Percentiles rank a stretch among this genome's conserved stretches.
Evolutionary conservation across 2,888 invertebrate genomes (phyloP).

Genomic region (Microplitis deprimator): DNA sequence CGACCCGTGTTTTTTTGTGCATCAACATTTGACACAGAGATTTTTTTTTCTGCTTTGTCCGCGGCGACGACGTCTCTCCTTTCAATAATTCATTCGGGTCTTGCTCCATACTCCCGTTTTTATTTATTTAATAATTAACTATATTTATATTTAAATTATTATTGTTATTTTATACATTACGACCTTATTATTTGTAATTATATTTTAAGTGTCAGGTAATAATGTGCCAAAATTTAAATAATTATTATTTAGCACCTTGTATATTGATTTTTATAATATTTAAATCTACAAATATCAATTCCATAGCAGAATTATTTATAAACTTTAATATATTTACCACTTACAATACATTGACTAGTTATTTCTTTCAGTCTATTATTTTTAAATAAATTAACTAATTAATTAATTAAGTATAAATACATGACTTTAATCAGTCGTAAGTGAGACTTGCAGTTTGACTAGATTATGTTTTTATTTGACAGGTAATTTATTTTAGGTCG

Average conservation of each 20-base stretch:
- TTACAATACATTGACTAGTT: not conserved
- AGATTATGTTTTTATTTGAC: constrained; percentile 19
- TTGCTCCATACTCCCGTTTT: constrained; percentile 59
- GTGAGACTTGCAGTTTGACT: constrained; percentile 7
- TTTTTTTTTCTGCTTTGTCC: constrained; percentile 68
- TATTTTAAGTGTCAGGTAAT: not conserved
- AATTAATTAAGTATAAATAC: not conserved
- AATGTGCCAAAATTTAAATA: not conserved
- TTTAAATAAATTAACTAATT: not conserved
- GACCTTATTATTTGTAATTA: not conserved
- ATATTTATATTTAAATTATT: not conserved
- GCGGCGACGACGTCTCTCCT: constrained; percentile 61
- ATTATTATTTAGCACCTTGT: not conserved
- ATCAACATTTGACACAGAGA: constrained; percentile 68
- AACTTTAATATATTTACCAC: not conserved
- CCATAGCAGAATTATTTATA: constrained; percentile 4
- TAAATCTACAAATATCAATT: constrained; percentile 9
- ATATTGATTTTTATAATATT: not conserved
- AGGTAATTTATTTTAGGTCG: constrained; percentile 14
- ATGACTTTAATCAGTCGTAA: not conserved
- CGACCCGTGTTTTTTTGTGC: constrained; percentile 69
- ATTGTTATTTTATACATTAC: not conserved
- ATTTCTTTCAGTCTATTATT: constrained; percentile 11
- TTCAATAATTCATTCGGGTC: constrained; percentile 55
- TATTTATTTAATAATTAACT: constrained; percentile 1